A percentile compares a stretch with the other conserved stretches of the same genome.
Conservation (phyloP, 92 coral and sea anemone genomes). For the Phenganax stokvisi region DNA sequence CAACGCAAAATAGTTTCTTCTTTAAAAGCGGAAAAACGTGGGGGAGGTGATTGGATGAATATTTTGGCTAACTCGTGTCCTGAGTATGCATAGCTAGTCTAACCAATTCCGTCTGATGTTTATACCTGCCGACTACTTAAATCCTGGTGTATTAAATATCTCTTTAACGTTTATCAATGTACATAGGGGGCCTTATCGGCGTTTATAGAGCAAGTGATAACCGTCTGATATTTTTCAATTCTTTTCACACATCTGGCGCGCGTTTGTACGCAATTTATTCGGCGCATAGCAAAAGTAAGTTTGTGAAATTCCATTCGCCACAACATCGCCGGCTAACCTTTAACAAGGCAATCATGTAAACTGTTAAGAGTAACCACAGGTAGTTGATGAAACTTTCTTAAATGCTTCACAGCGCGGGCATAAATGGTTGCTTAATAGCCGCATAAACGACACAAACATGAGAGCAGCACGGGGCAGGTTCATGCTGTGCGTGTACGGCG, state of each 20-base stretch:
- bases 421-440: slow-evolving; percentile 23
- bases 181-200: slow-evolving; percentile 22
- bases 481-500: background rate
- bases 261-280: slow-evolving; percentile 2
- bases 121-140: background rate
- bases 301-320: background rate
- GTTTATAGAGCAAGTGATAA: slow-evolving; percentile 26
- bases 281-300: background rate
- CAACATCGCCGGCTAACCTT: slow-evolving; percentile 1
- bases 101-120: slow-evolving; percentile 7
- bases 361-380: slow-evolving; percentile 4
- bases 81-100: slow-evolving; percentile 1
- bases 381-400: slow-evolving; percentile 35
- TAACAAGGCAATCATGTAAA: slow-evolving; percentile 1
- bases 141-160: background rate
- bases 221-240: background rate
- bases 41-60: background rate
- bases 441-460: slow-evolving; percentile 19
- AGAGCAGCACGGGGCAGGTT: slow-evolving; percentile 26
- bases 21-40: slow-evolving; percentile 19
- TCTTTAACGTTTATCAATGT: background rate
- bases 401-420: slow-evolving; percentile 32
- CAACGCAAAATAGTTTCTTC: background rate
- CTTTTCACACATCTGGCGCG: slow-evolving; percentile 18
- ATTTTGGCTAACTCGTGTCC: background rate